Evolutionary conservation across 2,888 invertebrate species (phyloP).

Genomic region (Phyllotreta cruciferae): DNA sequence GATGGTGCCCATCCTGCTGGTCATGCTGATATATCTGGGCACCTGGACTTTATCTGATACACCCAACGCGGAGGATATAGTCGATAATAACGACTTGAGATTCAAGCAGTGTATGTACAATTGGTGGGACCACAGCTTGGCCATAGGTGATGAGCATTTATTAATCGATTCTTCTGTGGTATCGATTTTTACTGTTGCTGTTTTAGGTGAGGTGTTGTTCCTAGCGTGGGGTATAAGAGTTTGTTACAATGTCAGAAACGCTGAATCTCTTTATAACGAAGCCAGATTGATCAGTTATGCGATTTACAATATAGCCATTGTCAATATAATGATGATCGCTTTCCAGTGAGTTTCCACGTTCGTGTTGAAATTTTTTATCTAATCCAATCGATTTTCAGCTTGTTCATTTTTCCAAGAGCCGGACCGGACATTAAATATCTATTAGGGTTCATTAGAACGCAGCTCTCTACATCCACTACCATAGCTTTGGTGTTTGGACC

Average conservation of each 20-base stretch:
- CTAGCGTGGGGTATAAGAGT: conserved; percentile 85
- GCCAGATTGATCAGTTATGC: conserved; percentile 92
- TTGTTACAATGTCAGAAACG: conserved; percentile 87
- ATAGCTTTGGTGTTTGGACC: conserved; percentile 84
- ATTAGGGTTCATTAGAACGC: conserved; percentile 89
- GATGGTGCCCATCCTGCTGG: conserved; percentile 90
- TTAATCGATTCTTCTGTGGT: neutral
- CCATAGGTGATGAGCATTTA: conserved; percentile 76
- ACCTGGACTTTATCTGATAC: conserved; percentile 92
- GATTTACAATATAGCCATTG: conserved; percentile 92
- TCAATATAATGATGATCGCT: conserved; percentile 90
- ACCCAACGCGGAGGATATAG: conserved; percentile 80
- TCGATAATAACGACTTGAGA: conserved; percentile 76
- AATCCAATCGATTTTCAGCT: conserved; percentile 64
- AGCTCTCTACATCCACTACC: conserved; percentile 89
- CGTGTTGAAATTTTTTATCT: neutral
- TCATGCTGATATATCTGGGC: conserved; percentile 86
- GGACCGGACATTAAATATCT: conserved; percentile 93
- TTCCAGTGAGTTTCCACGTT: conserved; percentile 79
- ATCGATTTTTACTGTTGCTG: conserved; percentile 5
- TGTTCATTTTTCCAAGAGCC: conserved; percentile 83
- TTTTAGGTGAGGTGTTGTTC: conserved; percentile 77
- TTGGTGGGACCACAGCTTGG: conserved; percentile 95
- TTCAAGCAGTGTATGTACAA: conserved; percentile 91
- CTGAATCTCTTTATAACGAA: conserved; percentile 92